Base-by-base conservation (phyloP, 1,140 invertebrate species). In the Magallana ariakensis region DNA sequence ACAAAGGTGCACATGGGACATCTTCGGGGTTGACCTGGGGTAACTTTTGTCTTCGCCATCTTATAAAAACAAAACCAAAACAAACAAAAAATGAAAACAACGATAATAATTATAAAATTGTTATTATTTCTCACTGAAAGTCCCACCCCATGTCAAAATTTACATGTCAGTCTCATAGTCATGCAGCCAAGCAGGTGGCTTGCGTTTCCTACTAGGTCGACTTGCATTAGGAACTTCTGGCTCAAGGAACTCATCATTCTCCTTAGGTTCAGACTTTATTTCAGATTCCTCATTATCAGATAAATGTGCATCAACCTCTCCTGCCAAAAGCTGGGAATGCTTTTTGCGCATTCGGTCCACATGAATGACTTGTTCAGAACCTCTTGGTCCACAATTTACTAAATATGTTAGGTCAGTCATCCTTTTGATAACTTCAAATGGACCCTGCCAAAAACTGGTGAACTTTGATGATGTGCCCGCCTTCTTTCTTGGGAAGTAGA, bases 101-200 rank as follows among this genome's bases (percentile, higher is more conserved):
- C 33, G 1, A 33, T 33, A 33, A 33, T n/a, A n/a, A n/a, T n/a
- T n/a, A n/a, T n/a, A 1, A 66, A n/a, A 66, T 8, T n/a, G 8
- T 66, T 19, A n/a, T 33, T 1, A 33, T 1, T 0, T 5, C 33
- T 33, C 1, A 33, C 1, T 33, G 0, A 33, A 33, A 33, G 33
- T 33, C 33, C 33, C 33, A 33, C 15, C 19, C n/a, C 4, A 15
- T n/a, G 0, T n/a, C 15, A n/a, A 66, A n/a, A 15, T n/a, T 8
- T n/a, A 19, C n/a, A 66, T 66, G 62, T 66, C 62, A 66, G 62
- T 66, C n/a, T 66, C n/a, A 66, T 66, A 66, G 62, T 22, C 6
- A 11, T 66, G 10, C 22, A 33, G 33, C 33, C 33, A 10, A 1
- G 19, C 19, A 22, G 11, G 19, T 10, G 26, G 19, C 1, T 66